A percentile compares a stretch with the other conserved stretches of the same genome.
Conservation (phyloP, 2,113 vertebrate species). For the Lamprologus speciosus region DNA sequence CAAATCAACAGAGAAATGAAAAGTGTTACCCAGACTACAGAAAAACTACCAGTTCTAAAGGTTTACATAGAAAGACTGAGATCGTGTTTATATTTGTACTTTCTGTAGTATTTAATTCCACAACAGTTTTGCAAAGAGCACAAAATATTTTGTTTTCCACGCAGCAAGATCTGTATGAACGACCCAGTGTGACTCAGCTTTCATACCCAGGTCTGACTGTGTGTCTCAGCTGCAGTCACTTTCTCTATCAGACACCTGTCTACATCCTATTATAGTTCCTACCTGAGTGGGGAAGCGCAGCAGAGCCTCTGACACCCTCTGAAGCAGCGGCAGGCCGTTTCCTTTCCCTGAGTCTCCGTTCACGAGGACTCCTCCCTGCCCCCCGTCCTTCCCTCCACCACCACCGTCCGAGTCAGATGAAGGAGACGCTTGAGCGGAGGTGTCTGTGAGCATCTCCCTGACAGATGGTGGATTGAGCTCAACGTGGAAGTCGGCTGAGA, state of each 20-base stretch:
- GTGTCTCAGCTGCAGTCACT: not conserved
- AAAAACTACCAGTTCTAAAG: not conserved
- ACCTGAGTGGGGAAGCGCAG: constrained; percentile 83
- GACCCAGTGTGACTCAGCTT: not conserved
- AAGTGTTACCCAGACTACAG: not conserved
- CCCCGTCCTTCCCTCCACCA: not conserved
- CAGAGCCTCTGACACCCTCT: constrained; percentile 76
- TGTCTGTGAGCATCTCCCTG: constrained; percentile 81
- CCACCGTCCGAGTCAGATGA: constrained; percentile 30
- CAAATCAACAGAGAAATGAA: accelerated
- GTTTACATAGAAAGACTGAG: not conserved
- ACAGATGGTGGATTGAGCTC: constrained; percentile 85
- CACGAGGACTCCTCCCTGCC: not conserved
- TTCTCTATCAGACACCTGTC: not conserved
- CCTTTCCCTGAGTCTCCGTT: constrained; percentile 35
- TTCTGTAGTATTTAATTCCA: not conserved
- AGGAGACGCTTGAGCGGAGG: constrained; percentile 24
- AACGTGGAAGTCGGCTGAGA: constrained; percentile 93
- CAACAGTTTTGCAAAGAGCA: not conserved
- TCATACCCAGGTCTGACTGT: not conserved
- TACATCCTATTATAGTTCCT: not conserved
- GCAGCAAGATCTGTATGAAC: not conserved
- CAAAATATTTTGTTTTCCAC: not conserved
- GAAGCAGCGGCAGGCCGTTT: constrained; percentile 62
- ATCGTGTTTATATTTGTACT: not conserved